Conservation (phyloP, 2,113 vertebrate genomes). For the Marcusenius ussheri region DNA sequence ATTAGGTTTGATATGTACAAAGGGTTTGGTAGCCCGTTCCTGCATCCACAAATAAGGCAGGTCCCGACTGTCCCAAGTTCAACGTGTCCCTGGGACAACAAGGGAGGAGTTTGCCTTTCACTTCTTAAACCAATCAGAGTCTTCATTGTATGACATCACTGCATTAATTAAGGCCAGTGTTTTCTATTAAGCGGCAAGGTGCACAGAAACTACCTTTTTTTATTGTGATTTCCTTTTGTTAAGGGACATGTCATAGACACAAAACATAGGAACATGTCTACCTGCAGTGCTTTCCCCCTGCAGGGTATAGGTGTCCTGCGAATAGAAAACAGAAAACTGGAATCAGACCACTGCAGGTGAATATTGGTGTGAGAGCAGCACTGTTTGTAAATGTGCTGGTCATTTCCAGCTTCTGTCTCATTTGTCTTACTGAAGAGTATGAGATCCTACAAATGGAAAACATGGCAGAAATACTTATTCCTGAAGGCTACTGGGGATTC, state of each 20-base stretch:
- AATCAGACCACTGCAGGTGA: background rate
- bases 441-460: slow-evolving; percentile 69
- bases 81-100: background rate
- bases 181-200: background rate
- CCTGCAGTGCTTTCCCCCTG: slow-evolving; percentile 39
- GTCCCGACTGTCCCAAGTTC: background rate
- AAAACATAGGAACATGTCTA: background rate
- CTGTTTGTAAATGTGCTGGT: slow-evolving; percentile 66
- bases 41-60: background rate
- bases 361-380: slow-evolving; percentile 37
- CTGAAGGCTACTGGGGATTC: slow-evolving; percentile 62
- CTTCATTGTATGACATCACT: too few relatives aligned
- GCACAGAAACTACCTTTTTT: background rate
- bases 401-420: slow-evolving; percentile 60
- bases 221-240: background rate
- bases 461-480: slow-evolving; percentile 60
- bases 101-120: background rate
- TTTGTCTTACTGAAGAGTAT: slow-evolving; percentile 69
- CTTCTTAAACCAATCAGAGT: background rate
- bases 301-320: slow-evolving; percentile 60
- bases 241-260: background rate
- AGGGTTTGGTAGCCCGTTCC: slow-evolving; percentile 59
- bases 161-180: background rate
- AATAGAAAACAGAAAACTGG: slow-evolving; percentile 18
- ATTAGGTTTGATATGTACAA: slow-evolving; percentile 68